Conservation (phyloP, 2,113 vertebrate species). For the Xenotilapia caudafasciata region DNA sequence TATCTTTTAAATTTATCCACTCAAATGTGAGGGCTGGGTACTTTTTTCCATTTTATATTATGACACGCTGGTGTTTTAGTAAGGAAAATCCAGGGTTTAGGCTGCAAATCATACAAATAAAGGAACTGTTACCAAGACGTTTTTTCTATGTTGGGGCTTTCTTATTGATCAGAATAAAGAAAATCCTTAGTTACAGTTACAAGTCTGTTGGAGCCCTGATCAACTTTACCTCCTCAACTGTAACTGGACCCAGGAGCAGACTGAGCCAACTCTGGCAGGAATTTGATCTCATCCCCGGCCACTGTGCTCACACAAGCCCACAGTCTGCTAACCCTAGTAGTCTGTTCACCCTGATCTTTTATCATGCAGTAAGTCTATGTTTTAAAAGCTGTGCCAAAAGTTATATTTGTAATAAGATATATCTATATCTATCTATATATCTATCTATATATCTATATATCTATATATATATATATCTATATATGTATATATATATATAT, state of each 20-base stretch:
- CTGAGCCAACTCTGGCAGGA: not conserved
- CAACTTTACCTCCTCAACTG: not conserved
- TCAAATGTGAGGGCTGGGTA: not conserved
- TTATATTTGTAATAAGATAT: not conserved
- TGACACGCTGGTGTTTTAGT: accelerated
- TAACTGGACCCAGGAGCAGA: not conserved
- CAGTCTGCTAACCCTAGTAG: not conserved
- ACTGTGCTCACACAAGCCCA: not conserved
- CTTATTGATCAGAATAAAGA: not conserved
- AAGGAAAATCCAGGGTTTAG: not conserved
- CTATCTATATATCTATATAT: accelerated
- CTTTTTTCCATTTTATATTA: not conserved
- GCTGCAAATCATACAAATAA: not conserved
- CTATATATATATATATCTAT: accelerated
- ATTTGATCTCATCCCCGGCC: not conserved
- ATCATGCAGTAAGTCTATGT: not conserved
- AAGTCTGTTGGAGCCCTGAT: not conserved
- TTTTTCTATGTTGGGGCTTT: not conserved
- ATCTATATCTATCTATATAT: no score
- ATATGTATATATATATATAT: not conserved
- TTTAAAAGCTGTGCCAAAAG: not conserved
- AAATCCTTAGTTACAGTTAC: not conserved
- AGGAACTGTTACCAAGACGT: accelerated
- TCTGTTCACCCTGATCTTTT: not conserved
- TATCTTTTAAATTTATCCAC: not conserved